Percentiles rank a stretch among this genome's conserved stretches.
Conservation (phyloP, 1,140 invertebrate genomes). For the Trigoniulus corallinus region DNA sequence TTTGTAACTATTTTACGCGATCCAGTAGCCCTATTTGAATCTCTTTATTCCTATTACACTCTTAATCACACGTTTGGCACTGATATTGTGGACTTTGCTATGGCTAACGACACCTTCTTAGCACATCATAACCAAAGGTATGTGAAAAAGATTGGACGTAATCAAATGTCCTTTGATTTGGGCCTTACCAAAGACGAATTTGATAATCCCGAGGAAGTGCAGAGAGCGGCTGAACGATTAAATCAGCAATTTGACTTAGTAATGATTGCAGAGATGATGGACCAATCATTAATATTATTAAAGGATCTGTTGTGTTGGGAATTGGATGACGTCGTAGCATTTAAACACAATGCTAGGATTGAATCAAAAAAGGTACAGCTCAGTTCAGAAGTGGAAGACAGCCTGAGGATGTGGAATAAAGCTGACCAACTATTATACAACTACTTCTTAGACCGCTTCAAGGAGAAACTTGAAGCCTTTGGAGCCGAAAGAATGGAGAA, state of each 20-base stretch:
- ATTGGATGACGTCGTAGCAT: slow-evolving; percentile 26
- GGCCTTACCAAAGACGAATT: slow-evolving; percentile 19
- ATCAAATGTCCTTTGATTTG: slow-evolving; percentile 28
- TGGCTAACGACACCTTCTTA: neutral
- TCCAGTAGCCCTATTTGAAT: slow-evolving; percentile 24
- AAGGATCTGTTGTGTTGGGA: slow-evolving; percentile 31
- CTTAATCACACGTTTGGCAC: slow-evolving; percentile 9
- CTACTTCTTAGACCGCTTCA: neutral
- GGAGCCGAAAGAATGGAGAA: slow-evolving; percentile 1
- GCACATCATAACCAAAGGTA: neutral
- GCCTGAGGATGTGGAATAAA: neutral
- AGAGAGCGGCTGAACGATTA: slow-evolving; percentile 18
- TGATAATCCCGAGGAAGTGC: slow-evolving; percentile 11
- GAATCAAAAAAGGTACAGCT: slow-evolving; percentile 9
- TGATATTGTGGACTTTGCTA: neutral
- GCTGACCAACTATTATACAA: slow-evolving; percentile 5
- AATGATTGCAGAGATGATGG: slow-evolving; percentile 34
- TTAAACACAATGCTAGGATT: slow-evolving; percentile 23
- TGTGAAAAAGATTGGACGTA: slow-evolving; percentile 15
- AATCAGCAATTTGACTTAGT: slow-evolving; percentile 31
- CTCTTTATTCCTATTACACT: slow-evolving; percentile 19
- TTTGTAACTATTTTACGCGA: slow-evolving; percentile 27
- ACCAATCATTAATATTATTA: slow-evolving; percentile 34
- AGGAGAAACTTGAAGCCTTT: neutral
- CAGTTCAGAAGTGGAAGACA: neutral